Evolutionary conservation across 2,888 invertebrate species (phyloP), one percentile per base, ranked within the genome.

Genomic region (Limnephilus lunatus): DNA sequence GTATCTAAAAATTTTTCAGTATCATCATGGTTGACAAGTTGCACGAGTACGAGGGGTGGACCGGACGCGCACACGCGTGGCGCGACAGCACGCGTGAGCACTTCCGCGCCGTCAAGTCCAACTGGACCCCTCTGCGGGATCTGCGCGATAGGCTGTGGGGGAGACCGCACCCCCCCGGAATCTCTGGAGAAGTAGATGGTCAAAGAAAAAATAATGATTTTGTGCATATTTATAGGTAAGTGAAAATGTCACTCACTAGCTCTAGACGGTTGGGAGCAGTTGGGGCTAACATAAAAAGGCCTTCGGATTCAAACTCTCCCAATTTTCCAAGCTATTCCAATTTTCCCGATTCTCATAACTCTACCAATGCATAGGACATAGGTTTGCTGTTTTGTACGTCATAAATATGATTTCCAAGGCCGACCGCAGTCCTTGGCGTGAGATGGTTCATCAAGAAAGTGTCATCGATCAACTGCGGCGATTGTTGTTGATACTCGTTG

Each of bases 31-130:
- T 97, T 94, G 98, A 98, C 94, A 98, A 98, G 95, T 95, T 98
- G 91, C 97, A 98, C 94, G 97, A 98, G 94, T 98, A 98, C 95
- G 97, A 98, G 94, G 98, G 98, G 0, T 95, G 97, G 90, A 95
- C 97, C 1, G 98, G 98, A 12, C 96, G 98, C 39, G 94, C 97
- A 48, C 98, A 98, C 94, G 96, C 96, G 32, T 95, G 97, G 93
- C 96, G 97, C 87, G 98, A 98, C 94, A 96, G 96, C 91, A 95
- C 97, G 81, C 96, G 96, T 91, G 97, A 97, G 94, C 96, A 96
- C 93, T 97, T 97, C 96, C 94, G 96, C 3, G 95, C 94, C 31
- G 97, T 97, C 96, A 97, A 96, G 92, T 97, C 87, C 2, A 15
- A 92, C 25, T 86, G 87, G 48, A 35, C 81, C 19, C 48, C 87